Evolutionary conservation across 2,888 invertebrate species (phyloP).

Genomic region (Zootermopsis nevadensis): DNA sequence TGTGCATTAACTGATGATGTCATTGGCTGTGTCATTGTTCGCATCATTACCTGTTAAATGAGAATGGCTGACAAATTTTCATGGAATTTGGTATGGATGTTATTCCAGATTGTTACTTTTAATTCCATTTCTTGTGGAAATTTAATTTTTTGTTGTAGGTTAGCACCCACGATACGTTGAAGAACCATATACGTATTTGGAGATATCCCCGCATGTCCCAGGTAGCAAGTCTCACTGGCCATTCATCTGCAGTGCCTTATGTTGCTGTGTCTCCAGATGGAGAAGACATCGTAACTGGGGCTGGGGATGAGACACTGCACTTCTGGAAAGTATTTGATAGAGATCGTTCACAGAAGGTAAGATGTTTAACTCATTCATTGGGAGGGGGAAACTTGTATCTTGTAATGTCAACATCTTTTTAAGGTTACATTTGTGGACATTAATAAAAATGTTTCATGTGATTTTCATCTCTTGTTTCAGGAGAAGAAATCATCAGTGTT

Average conservation of each 20-base stretch:
- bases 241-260: slow-evolving; percentile 95
- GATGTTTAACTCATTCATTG: neutral
- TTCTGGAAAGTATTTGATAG: slow-evolving; percentile 99
- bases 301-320: slow-evolving; percentile 96
- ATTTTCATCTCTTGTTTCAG: slow-evolving; percentile 57
- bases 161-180: slow-evolving; percentile 98
- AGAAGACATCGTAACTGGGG: slow-evolving; percentile 98
- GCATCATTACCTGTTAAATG: no score
- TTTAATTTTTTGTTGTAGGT: slow-evolving; percentile 64
- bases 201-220: slow-evolving; percentile 97
- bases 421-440: no score
- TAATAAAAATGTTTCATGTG: no score
- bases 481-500: slow-evolving; percentile 94
- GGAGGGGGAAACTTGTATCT: slow-evolving; percentile 5
- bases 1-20: no score
- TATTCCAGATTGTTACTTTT: no score
- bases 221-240: slow-evolving; percentile 97
- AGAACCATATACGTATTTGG: slow-evolving; percentile 99
- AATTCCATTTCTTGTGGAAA: no score
- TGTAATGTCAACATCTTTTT: neutral
- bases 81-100: no score
- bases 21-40: no score
- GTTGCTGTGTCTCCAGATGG: slow-evolving; percentile 97
- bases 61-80: no score
- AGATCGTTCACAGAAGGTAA: slow-evolving; percentile 85